Conservation (phyloP, 2,797 vertebrate genomes). For the Protonibea diacanthus region DNA sequence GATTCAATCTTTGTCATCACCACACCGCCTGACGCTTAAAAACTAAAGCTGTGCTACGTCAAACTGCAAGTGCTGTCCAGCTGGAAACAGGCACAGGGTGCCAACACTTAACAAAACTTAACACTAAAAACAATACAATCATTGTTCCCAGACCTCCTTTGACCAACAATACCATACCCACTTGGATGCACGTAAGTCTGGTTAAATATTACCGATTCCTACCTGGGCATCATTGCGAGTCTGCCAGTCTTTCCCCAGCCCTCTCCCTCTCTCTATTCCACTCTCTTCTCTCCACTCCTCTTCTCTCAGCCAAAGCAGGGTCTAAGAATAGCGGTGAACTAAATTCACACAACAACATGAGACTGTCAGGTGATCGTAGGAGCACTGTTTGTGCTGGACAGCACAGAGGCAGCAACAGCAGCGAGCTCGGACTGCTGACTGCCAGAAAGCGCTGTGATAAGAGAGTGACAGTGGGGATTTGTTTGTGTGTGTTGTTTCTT, state of each 20-base stretch:
- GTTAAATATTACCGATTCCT: conserved; percentile 77
- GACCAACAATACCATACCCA: conserved; percentile 16
- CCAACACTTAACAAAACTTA: neutral
- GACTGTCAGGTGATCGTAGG: conserved; percentile 93
- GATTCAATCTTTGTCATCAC: conserved; percentile 23
- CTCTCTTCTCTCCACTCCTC: conserved; percentile 58
- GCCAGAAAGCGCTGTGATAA: conserved; percentile 67
- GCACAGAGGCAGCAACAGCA: conserved; percentile 70
- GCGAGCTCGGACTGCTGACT: conserved; percentile 53
- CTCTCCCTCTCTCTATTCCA: conserved; percentile 63
- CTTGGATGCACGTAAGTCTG: conserved; percentile 34
- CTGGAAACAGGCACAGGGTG: conserved; percentile 34
- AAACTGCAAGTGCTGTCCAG: conserved; percentile 1
- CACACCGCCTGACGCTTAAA: conserved; percentile 2
- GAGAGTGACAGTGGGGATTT: conserved; percentile 64
- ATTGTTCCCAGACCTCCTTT: conserved; percentile 5
- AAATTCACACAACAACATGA: conserved; percentile 95
- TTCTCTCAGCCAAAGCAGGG: conserved; percentile 80
- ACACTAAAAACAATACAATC: conserved; percentile 55
- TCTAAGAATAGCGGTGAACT: conserved; percentile 96
- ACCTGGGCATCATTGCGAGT: conserved; percentile 89
- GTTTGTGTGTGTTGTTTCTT: conserved; percentile 61
- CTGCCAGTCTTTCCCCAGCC: conserved; percentile 78
- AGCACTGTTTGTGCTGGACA: conserved; percentile 77
- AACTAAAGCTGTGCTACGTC: neutral